phyloP scores from a whole-genome alignment of 2,888 invertebrate genomes.

The Hydropsyche betteni region DNA sequence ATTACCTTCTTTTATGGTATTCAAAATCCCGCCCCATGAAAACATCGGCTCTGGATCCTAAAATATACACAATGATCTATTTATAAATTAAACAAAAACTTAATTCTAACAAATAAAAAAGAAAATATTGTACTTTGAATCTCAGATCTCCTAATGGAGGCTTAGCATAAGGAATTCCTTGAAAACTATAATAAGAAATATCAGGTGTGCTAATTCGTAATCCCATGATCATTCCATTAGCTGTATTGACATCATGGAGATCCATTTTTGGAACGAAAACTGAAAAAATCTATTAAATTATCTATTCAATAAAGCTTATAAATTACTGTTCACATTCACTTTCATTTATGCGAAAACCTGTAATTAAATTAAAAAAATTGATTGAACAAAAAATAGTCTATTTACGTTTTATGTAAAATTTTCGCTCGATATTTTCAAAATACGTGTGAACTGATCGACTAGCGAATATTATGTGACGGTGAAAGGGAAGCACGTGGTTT shows the following conservation, averaged over 20 bases:
- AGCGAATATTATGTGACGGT: background rate
- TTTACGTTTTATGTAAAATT: background rate
- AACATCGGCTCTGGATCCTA: slow-evolving; percentile 45
- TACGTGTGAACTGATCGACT: slow-evolving; percentile 10
- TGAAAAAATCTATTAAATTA: no score
- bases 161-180: slow-evolving; percentile 33
- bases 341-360: no score
- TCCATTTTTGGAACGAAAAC: background rate
- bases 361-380: no score
- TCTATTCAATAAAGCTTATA: no score
- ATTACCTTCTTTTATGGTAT: slow-evolving; percentile 43
- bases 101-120: no score
- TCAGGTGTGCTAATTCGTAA: background rate
- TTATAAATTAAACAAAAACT: background rate
- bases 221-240: slow-evolving; percentile 4
- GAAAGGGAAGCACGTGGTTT: slow-evolving; percentile 17
- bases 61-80: slow-evolving; percentile 1
- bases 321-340: no score
- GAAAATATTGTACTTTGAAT: slow-evolving; percentile 18
- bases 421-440: background rate
- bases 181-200: slow-evolving; percentile 31
- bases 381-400: no score
- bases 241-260: background rate
- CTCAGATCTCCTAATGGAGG: slow-evolving; percentile 13
- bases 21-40: slow-evolving; percentile 36